Evolutionary conservation across 1,140 invertebrate species (phyloP), one percentile per base, ranked within the genome.

Genomic region (Medauroidea extradentata): DNA sequence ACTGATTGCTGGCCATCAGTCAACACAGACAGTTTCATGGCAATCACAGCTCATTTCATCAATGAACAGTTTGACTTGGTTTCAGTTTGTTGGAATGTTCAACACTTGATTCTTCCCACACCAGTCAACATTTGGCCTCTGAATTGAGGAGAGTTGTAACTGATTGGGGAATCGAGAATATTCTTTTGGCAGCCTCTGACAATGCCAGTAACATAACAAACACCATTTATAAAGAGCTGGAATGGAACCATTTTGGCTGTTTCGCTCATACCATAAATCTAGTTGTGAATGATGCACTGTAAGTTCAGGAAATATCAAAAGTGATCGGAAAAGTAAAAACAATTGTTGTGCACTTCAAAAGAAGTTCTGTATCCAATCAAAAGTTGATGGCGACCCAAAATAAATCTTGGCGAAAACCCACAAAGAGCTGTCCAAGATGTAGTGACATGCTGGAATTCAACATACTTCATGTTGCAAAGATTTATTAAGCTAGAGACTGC

Each of bases 191-290:
- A 5, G 55, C 63, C 9, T 54, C 65, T 4, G 66, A 67, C 49
- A 67, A 67, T 48, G 65, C 66, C 7, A 27, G 25, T 29, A 67
- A 67, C 55, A 66, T 67, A 19, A 61, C 50, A 60, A 56, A 57
- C 18, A 64, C 65, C 11, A 53, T 68, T 49, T n/a, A 16, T 39
- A 34, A 41, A 13, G 29, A 53, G 13, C 29, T 66, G n/a, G 14
- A 61, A 24, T 65, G 59, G 60, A 63, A 63, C 29, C 60, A 65
- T 58, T 65, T 65, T 29, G 60, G 65, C 13, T 67, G 65, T 51
- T 67, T 64, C 23, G 65, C 65, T 1, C 65, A 67, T 50, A 65
- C 65, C 34, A 41, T 67, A 14, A 67, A 67, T 52, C 49, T 65
- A 13, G 42, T 63, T 19, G 62, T 67, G 8, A 58, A 67, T 27